Conservation (phyloP, 2,888 invertebrate species). For the Nipponacmea schrenckii region DNA sequence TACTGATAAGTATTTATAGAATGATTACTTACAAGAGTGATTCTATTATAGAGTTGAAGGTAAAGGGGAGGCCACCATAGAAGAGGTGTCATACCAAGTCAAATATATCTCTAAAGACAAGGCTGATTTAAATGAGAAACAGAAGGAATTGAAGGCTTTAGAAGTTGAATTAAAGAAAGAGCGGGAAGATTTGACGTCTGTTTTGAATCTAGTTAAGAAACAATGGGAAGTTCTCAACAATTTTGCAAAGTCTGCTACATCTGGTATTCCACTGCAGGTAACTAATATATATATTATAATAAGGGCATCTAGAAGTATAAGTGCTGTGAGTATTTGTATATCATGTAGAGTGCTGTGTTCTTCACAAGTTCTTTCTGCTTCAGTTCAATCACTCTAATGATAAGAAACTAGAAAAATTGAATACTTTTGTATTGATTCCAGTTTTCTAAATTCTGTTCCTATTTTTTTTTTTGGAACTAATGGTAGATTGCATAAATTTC, state of each 20-base stretch:
- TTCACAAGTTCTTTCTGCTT: no score
- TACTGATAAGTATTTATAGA: no score
- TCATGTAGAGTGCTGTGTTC: no score
- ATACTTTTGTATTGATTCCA: no score
- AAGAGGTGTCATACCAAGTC: slow-evolving; percentile 48
- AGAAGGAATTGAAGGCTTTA: slow-evolving; percentile 21
- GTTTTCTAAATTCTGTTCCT: no score
- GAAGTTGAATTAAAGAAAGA: slow-evolving; percentile 24
- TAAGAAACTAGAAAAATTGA: no score
- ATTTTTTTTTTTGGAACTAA: no score
- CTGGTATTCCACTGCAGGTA: slow-evolving; percentile 12
- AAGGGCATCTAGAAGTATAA: no score
- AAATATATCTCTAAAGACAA: slow-evolving; percentile 35
- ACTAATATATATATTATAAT: no score
- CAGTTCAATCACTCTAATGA: no score
- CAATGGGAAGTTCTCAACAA: slow-evolving; percentile 62
- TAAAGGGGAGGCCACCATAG: slow-evolving; percentile 48
- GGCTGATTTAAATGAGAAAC: slow-evolving; percentile 27
- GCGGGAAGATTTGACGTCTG: slow-evolving; percentile 20
- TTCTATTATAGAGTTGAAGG: slow-evolving; percentile 50
- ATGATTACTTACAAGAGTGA: neutral
- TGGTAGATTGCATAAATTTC: no score
- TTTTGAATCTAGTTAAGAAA: slow-evolving; percentile 36
- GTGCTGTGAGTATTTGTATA: no score
- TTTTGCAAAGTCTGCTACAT: slow-evolving; percentile 46